A percentile compares a stretch with the other conserved stretches of the same genome.
Conservation (phyloP, 1,140 invertebrate genomes). For the Vanessa atalanta region DNA sequence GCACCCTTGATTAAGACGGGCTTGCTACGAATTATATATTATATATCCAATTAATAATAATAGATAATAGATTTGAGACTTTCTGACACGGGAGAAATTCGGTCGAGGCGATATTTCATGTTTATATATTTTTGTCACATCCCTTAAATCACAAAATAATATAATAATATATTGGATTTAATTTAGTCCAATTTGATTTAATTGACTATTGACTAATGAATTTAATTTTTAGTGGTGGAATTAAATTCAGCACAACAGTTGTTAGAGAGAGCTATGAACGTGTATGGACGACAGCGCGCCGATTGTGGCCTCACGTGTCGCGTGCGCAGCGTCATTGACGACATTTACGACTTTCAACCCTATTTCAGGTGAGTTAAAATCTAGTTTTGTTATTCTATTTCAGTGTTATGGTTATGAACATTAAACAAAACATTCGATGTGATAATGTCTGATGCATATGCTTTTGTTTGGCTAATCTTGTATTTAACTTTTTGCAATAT, state of each 20-base stretch:
- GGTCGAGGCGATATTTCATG: no score
- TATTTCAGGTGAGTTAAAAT: slow-evolving; percentile 58
- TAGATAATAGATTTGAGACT: no score
- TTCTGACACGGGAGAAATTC: no score
- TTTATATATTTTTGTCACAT: not conserved
- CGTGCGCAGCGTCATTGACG: slow-evolving; percentile 65
- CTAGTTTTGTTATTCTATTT: slow-evolving; percentile 22
- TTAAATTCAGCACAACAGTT: slow-evolving; percentile 68
- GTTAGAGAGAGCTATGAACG: slow-evolving; percentile 65
- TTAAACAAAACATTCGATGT: slow-evolving; percentile 40
- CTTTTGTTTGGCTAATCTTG: slow-evolving; percentile 28
- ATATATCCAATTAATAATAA: no score
- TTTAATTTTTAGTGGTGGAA: slow-evolving; percentile 55
- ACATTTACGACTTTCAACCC: slow-evolving; percentile 71
- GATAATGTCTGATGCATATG: slow-evolving; percentile 17
- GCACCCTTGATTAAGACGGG: no score
- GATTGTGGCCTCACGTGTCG: slow-evolving; percentile 64
- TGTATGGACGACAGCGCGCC: slow-evolving; percentile 60
- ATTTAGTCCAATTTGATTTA: no score
- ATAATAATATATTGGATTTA: not conserved
- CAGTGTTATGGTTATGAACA: slow-evolving; percentile 41
- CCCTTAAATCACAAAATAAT: not conserved
- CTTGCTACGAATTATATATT: no score
- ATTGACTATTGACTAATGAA: not conserved
- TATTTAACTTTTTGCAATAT: slow-evolving; percentile 22